Conservation (phyloP, 2,113 vertebrate genomes). For the Cyprinodon tularosa region DNA sequence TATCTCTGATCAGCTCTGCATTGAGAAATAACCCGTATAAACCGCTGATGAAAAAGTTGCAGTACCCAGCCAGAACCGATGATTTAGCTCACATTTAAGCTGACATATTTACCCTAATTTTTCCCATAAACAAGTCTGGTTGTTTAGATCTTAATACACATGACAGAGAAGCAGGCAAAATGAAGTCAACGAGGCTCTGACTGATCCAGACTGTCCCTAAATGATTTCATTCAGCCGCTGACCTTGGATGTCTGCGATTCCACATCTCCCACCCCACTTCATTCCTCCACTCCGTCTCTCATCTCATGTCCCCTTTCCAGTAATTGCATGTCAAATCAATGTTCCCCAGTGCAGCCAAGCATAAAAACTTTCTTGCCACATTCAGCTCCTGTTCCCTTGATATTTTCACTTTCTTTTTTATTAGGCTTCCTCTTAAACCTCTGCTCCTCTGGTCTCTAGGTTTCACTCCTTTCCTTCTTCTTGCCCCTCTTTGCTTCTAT, state of each 20-base stretch:
- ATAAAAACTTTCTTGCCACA: conserved; percentile 49
- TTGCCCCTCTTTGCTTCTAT: neutral
- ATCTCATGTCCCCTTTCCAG: conserved; percentile 44
- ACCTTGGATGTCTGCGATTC: conserved; percentile 54
- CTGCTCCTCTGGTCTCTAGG: neutral
- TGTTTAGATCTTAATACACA: neutral
- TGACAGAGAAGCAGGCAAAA: conserved; percentile 4
- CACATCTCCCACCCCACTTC: conserved; percentile 31
- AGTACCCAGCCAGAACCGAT: neutral
- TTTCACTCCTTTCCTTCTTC: conserved; percentile 5
- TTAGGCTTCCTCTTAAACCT: neutral
- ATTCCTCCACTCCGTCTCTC: conserved; percentile 27
- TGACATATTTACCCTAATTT: neutral
- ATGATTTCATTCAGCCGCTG: conserved; percentile 43
- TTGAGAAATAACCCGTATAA: too few species aligned
- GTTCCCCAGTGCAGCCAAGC: conserved; percentile 65
- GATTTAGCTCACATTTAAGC: neutral
- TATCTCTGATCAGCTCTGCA: too few species aligned
- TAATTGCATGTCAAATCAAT: conserved; percentile 76
- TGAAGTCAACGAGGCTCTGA: conserved; percentile 9
- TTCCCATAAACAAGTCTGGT: neutral
- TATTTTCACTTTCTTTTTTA: conserved; percentile 9
- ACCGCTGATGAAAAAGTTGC: neutral
- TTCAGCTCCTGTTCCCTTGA: conserved; percentile 12
- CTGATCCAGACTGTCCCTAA: conserved; percentile 42